A percentile compares a stretch with the other conserved stretches of the same genome.
Evolutionary conservation across 2,888 invertebrate genomes (phyloP).

Genomic region (Bugula neritina): DNA sequence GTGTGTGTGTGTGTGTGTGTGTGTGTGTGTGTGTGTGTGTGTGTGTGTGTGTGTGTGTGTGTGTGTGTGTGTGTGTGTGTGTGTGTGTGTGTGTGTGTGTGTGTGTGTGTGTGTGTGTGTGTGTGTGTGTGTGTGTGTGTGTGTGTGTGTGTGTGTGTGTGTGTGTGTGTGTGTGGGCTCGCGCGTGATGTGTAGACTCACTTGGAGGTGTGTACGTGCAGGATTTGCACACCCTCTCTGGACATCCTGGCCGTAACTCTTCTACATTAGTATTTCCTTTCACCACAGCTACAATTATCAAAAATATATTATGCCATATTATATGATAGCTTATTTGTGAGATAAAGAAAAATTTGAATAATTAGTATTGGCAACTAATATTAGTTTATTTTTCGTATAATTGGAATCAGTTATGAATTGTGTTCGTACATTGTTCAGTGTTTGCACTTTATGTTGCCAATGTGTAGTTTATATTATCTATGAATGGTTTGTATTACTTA

Average conservation of each 20-base stretch:
- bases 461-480: too few relatives aligned
- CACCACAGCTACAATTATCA: background rate
- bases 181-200: too few relatives aligned
- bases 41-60: constrained; percentile 25
- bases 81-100: constrained; percentile 28
- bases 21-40: background rate
- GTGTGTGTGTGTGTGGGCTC: constrained; percentile 29
- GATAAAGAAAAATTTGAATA: too few relatives aligned
- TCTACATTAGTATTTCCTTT: background rate
- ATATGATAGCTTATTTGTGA: too few relatives aligned
- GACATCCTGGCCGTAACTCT: background rate
- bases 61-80: constrained; percentile 28
- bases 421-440: too few relatives aligned
- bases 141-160: constrained; percentile 28
- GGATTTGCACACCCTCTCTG: background rate
- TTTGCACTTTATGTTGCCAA: too few relatives aligned
- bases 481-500: too few relatives aligned
- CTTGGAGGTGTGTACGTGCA: background rate
- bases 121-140: constrained; percentile 28
- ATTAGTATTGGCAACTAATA: too few relatives aligned
- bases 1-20: background rate
- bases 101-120: constrained; percentile 28
- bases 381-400: too few relatives aligned
- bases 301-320: too few relatives aligned
- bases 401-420: too few relatives aligned